These are phyloP conservation scores for Rhabdomys pumilio DNA, from an alignment of 2,797 vertebrate genomes.

Conservation along the genomic window DNA sequence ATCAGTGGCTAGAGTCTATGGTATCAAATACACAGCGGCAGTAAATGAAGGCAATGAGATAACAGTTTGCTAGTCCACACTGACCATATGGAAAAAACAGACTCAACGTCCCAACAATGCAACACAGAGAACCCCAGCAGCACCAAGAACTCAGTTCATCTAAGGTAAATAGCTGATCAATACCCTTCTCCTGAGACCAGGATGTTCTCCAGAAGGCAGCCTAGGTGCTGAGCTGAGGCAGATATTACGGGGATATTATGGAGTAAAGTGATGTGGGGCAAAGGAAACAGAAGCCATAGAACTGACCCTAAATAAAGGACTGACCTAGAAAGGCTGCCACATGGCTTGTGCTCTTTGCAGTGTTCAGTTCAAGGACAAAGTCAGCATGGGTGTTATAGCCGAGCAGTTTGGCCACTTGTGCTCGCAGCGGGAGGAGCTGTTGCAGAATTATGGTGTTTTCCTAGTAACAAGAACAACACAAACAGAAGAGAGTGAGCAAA, in stretches of 20 bases:
- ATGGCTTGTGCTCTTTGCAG: constrained; percentile 92
- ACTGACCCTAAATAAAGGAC: constrained; percentile 73
- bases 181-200: constrained; percentile 8
- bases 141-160: background rate
- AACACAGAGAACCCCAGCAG: background rate
- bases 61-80: background rate
- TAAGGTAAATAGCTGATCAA: background rate
- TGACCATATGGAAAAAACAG: background rate
- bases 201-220: background rate
- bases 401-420: constrained; percentile 94
- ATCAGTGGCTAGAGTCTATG: background rate
- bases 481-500: constrained; percentile 9
- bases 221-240: background rate
- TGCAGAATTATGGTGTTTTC: constrained; percentile 95
- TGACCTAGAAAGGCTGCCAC: constrained; percentile 90
- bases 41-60: background rate
- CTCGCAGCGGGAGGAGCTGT: constrained; percentile 93
- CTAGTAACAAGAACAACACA: constrained; percentile 86
- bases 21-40: background rate
- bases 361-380: constrained; percentile 97
- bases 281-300: constrained; percentile 7
- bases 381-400: constrained; percentile 95
- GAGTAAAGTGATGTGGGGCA: background rate
- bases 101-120: background rate
- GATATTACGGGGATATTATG: background rate